A percentile compares a stretch with the other conserved stretches of the same genome.
Conservation (phyloP, 2,888 invertebrate genomes). For the Lumbricus terrestris region DNA sequence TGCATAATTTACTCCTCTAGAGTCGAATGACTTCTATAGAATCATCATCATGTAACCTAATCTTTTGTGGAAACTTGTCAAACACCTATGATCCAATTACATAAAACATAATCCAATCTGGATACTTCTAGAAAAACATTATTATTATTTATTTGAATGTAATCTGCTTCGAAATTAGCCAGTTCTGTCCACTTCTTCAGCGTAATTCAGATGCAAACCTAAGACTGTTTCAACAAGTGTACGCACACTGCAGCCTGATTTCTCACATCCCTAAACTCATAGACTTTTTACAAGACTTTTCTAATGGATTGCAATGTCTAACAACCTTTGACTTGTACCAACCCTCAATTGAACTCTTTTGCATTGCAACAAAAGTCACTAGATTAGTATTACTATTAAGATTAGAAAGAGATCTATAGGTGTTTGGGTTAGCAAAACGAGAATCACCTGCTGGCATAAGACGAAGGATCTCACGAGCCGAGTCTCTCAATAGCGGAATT, state of each 20-base stretch:
- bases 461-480: slow-evolving; percentile 75
- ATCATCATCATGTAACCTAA: neutral
- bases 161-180: neutral
- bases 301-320: neutral
- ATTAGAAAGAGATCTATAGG: neutral
- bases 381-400: neutral
- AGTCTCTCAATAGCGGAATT: slow-evolving; percentile 78
- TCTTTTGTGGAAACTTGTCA: neutral
- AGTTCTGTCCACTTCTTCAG: neutral
- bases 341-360: neutral
- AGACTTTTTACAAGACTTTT: neutral
- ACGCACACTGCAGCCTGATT: neutral
- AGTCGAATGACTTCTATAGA: neutral
- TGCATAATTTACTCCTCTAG: neutral
- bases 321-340: neutral
- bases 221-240: neutral
- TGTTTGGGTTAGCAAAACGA: neutral
- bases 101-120: neutral
- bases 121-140: neutral
- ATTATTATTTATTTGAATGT: neutral
- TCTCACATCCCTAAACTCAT: neutral
- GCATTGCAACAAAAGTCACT: neutral
- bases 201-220: neutral
- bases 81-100: neutral
- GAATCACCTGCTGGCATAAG: slow-evolving; percentile 73